Base-by-base conservation (phyloP, 2,113 vertebrate species). In the Ammodytes dubius region DNA sequence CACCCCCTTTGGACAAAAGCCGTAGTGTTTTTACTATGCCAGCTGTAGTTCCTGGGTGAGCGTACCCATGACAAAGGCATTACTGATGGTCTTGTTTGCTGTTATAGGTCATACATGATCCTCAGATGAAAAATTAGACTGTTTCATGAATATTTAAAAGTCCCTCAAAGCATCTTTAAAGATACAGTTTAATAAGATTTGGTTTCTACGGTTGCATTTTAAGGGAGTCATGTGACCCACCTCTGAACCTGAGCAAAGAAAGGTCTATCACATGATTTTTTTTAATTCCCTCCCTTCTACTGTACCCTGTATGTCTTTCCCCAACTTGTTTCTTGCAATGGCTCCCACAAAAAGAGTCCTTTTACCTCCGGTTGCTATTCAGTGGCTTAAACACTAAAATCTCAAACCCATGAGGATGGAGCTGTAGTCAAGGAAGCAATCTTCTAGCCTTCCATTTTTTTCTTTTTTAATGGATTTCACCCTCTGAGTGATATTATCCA, bases 391-490 rank as follows among this genome's bases (percentile, higher is more conserved):
- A 70, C 27, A 80, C 69, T 85, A 61, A 67, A 69, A 45, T 85
- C 27, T 2, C 12, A 65, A 19, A 3, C 7, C 35, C 10, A 40
- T 45, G 42, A 58, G 72, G 79, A 81, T 71, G 43, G 17, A 81
- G 43, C 69, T 58, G 4, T 7, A 27, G 59, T 69, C 74, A 69
- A 59, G 77, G 56, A 71, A 63, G 46, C 50, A 75, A 74, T 77
- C 66, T 17, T 70, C 66, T 68, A 14, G 63, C 60, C 19, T 58
- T 52, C 46, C 76, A 3, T 64, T 12, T n/a, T 6, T 17, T 42
- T 65, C 59, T 82, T 82, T 84, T 78, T 74, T 39, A 57, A 76
- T 81, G 46, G 37, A 76, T 74, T 69, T 85, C 42, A 74, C 64
- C 75, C 68, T 43, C 42, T 67, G 73, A 89, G 35, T 75, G 45